phyloP scores from a whole-genome alignment of 2,888 invertebrate species.

The Pimpla rufipes region DNA sequence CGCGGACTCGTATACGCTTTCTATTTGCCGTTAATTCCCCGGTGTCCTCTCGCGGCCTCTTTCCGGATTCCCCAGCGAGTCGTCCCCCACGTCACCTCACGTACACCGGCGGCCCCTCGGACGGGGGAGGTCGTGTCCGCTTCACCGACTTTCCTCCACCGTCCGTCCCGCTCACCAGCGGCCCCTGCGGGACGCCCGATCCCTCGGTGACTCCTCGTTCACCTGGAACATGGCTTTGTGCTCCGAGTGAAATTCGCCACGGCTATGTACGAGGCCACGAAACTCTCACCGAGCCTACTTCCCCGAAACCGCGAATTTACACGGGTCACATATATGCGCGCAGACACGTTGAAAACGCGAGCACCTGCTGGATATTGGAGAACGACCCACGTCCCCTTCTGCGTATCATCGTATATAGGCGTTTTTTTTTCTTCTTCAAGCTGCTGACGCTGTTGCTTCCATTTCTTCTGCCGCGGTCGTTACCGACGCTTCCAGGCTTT shows the following conservation, averaged over 20 bases:
- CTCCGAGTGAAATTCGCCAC: constrained; percentile 58
- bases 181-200: constrained; percentile 24
- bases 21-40: constrained; percentile 41
- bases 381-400: not conserved
- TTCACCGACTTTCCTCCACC: constrained; percentile 48
- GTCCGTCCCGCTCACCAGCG: constrained; percentile 20
- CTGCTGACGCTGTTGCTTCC: constrained; percentile 2
- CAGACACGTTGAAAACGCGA: not conserved
- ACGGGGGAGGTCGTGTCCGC: constrained; percentile 42
- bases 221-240: constrained; percentile 64
- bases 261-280: constrained; percentile 14
- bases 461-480: not conserved
- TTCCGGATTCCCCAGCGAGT: constrained; percentile 59
- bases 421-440: not conserved
- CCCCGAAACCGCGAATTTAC: not conserved
- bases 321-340: not conserved
- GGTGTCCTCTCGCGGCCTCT: constrained; percentile 23
- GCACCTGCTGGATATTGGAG: not conserved
- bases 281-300: constrained; percentile 22
- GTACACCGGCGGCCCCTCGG: constrained; percentile 35
- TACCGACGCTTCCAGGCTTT: constrained; percentile 12
- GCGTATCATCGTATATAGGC: not conserved
- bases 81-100: constrained; percentile 45
- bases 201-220: constrained; percentile 42
- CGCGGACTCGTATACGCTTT: constrained; percentile 30